A percentile compares a stretch with the other conserved stretches of the same genome.
Conservation (phyloP, 2,888 invertebrate genomes). For the Zaprionus lineosus region DNA sequence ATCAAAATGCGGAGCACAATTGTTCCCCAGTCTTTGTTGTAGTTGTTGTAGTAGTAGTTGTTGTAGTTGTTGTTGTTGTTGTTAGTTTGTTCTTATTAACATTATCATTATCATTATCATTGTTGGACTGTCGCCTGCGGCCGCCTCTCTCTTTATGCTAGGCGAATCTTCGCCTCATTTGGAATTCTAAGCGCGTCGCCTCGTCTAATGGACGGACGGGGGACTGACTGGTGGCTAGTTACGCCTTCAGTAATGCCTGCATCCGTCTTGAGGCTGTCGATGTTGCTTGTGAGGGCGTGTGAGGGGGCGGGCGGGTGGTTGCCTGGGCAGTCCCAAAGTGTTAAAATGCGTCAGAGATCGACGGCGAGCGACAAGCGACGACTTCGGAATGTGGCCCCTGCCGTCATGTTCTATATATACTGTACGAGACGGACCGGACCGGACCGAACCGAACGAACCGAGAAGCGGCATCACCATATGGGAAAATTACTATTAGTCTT, state of each 20-base stretch:
- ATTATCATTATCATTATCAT: conserved; percentile 65
- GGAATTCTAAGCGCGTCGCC: conserved; percentile 43
- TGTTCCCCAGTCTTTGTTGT: too few relatives aligned
- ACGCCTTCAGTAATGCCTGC: conserved; percentile 62
- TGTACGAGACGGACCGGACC: conserved; percentile 6
- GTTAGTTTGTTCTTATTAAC: conserved; percentile 57
- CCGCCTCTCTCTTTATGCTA: conserved; percentile 54
- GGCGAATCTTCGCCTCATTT: conserved; percentile 45
- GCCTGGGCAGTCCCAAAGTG: conserved; percentile 61
- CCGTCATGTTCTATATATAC: conserved; percentile 59
- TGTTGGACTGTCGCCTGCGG: conserved; percentile 44
- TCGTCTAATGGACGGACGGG: conserved; percentile 6
- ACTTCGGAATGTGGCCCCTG: conserved; percentile 56
- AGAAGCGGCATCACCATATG: conserved; percentile 5
- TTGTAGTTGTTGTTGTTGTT: conserved; percentile 5
- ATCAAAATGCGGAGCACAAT: conserved; percentile 58
- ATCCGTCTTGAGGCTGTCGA: conserved; percentile 57
- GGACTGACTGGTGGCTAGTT: conserved; percentile 44
- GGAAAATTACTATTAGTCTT: background rate
- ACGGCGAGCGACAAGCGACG: conserved; percentile 53
- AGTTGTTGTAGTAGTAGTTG: background rate
- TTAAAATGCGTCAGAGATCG: conserved; percentile 63
- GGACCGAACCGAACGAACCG: conserved; percentile 3
- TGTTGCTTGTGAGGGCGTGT: background rate
- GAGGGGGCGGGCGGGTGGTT: background rate